Evolutionary conservation across 2,888 invertebrate genomes (phyloP).

Genomic region (Cephus rjabovi): DNA sequence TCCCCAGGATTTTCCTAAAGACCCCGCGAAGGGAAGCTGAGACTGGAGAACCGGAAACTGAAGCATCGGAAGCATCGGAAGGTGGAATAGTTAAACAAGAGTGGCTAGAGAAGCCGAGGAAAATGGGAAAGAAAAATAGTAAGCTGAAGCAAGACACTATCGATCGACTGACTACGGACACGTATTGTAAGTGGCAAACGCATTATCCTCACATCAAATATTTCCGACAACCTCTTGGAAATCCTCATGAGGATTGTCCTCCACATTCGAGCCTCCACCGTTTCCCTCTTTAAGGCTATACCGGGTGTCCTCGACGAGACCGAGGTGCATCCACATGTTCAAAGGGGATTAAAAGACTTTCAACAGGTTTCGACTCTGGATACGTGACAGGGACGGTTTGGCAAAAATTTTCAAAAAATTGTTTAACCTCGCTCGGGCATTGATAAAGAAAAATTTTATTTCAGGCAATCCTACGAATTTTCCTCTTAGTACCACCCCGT

Average conservation of each 20-base stretch:
- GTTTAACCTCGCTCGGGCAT: background rate
- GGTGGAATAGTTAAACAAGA: background rate
- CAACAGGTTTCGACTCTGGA: too few species aligned
- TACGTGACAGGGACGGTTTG: too few species aligned
- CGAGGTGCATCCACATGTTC: background rate
- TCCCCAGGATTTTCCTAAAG: background rate
- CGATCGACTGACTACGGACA: constrained; percentile 89
- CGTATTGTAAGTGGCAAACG: constrained; percentile 85
- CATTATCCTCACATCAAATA: background rate
- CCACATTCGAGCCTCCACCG: background rate
- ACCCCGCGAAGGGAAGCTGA: background rate
- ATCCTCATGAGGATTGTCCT: background rate
- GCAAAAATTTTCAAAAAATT: background rate
- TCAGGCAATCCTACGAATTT: background rate
- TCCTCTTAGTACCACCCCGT: background rate
- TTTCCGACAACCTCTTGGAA: background rate
- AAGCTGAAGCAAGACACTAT: constrained; percentile 97
- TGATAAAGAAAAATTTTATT: background rate
- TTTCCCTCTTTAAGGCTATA: background rate
- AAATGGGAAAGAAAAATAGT: constrained; percentile 96
- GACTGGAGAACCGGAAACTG: background rate
- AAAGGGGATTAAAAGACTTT: background rate
- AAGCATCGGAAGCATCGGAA: background rate
- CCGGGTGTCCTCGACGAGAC: background rate
- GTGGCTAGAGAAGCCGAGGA: constrained; percentile 40